Evolutionary conservation across 2,113 vertebrate species (phyloP), one percentile per base, ranked within the genome.

Genomic region (Salvelinus namaycush): DNA sequence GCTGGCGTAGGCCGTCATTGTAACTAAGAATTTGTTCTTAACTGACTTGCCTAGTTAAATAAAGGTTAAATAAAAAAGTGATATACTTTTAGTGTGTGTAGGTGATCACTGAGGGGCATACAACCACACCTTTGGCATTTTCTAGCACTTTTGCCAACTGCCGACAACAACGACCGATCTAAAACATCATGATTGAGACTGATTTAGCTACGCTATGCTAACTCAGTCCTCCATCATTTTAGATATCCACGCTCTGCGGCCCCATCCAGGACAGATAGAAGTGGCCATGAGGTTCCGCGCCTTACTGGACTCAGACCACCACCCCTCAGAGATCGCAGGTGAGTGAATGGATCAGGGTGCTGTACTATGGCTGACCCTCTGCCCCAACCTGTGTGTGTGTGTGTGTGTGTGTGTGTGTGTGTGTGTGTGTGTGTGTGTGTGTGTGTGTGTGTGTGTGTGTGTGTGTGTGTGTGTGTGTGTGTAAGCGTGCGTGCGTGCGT

Each of bases 241-340:
- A 99, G 98, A 99, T 81, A 99, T 99, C 82, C 98, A 99, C 0
- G 81, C 90, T 0, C 83, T 99, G 79, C 93, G 98, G 16, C 96
- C 97, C 13, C 98, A 99, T 70, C 97, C 83, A 5, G 97, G 98
- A 70, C 98, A 99, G 88, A 91, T 93, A 13, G 96, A 97, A 80
- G 98, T 99, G 78, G 97, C 98, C 9, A 94, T 94, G 76, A 95
- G 97, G 22, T 99, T 99, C 92, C 95, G 97, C 62, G 97, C 97
- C 0, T 95, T 99, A 54, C 88, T 99, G 79, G 96, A 99, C 83
- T 99, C 98, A 0, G 98, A 99, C 85, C 98, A 99, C 72, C 97
- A 99, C 77, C 96, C 97, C 0, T 99, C 97, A 73, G 92, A 98
- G 92, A 99, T 99, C 86, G 96, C 97, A 95, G 98, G 98, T 99